Evolutionary conservation across 2,797 vertebrate species (phyloP).

Genomic region (Coccyzus lansbergi): DNA sequence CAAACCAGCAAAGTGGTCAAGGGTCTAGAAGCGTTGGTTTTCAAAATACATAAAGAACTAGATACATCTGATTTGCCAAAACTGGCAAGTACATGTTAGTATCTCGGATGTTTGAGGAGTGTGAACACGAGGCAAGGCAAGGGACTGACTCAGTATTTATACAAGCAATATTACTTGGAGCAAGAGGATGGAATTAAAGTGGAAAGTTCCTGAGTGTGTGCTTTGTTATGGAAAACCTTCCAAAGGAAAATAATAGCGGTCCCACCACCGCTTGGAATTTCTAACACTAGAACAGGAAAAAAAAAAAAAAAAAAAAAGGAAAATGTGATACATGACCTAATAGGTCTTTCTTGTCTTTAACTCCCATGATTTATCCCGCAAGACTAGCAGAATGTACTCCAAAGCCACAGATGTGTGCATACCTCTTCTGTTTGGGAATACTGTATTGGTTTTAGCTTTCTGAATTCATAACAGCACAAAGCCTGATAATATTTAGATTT

Average conservation of each 20-base stretch:
- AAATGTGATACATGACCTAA: conserved; percentile 55
- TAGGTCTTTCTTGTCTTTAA: conserved; percentile 53
- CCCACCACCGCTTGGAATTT: conserved; percentile 51
- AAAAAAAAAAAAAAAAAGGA: background rate
- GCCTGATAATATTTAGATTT: conserved; percentile 49
- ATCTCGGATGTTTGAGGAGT: conserved; percentile 58
- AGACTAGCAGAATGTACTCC: conserved; percentile 30
- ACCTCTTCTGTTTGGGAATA: conserved; percentile 47
- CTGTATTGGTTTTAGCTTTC: conserved; percentile 56
- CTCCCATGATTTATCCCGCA: conserved; percentile 21
- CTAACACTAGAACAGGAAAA: background rate
- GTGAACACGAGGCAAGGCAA: conserved; percentile 63
- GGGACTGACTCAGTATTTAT: conserved; percentile 71
- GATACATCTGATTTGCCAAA: conserved; percentile 66
- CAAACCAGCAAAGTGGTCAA: conserved; percentile 50
- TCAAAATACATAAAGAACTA: conserved; percentile 36
- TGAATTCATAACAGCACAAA: conserved; percentile 53
- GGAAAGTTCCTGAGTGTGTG: conserved; percentile 56
- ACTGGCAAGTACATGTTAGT: conserved; percentile 51
- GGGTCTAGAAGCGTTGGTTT: conserved; percentile 47
- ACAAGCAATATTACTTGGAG: conserved; percentile 65
- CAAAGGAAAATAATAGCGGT: conserved; percentile 44
- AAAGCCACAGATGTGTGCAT: conserved; percentile 14
- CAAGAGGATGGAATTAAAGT: conserved; percentile 59
- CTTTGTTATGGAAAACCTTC: conserved; percentile 61